A percentile compares a stretch with the other conserved stretches of the same genome.
phyloP scores from a whole-genome alignment of 2,113 vertebrate species.

The Prunella fulvescens region DNA sequence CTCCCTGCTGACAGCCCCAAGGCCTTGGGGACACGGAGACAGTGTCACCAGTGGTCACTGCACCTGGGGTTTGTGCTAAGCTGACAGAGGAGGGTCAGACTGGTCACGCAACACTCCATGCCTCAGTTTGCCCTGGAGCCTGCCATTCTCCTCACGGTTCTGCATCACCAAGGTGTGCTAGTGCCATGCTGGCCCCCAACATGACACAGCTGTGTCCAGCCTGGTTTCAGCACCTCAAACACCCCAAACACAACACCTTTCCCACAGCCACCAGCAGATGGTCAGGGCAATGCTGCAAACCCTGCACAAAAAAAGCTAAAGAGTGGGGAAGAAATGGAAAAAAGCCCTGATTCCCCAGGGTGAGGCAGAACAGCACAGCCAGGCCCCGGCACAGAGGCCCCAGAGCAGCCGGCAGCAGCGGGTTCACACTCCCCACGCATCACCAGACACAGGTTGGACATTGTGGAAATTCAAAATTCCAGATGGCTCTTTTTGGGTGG shows the following conservation, averaged over 20 bases:
- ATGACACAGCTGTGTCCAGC: not conserved
- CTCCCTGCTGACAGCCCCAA: not conserved
- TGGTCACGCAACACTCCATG: fast-evolving
- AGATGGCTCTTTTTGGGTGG: conserved; percentile 46
- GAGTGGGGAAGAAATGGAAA: not conserved
- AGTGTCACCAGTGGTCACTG: not conserved
- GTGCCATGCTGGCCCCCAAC: not conserved
- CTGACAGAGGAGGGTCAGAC: not conserved
- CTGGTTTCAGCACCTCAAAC: not conserved
- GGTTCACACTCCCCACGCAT: not conserved
- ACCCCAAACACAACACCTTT: fast-evolving
- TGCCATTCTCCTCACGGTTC: not conserved
- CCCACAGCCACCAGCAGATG: not conserved
- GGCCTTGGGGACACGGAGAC: not conserved
- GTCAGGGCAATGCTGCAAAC: not conserved
- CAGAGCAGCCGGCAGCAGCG: not conserved
- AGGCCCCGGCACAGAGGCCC: not conserved
- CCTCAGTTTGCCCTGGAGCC: not conserved
- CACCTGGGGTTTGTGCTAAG: not conserved
- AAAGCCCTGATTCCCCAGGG: not conserved
- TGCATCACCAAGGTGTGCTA: not conserved
- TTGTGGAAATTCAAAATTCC: conserved; percentile 52
- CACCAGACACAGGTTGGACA: not conserved
- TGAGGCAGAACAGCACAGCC: not conserved
- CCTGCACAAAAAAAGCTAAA: not conserved